Evolutionary conservation across 2,113 vertebrate species (phyloP).

Genomic region (Serilophus lunatus): DNA sequence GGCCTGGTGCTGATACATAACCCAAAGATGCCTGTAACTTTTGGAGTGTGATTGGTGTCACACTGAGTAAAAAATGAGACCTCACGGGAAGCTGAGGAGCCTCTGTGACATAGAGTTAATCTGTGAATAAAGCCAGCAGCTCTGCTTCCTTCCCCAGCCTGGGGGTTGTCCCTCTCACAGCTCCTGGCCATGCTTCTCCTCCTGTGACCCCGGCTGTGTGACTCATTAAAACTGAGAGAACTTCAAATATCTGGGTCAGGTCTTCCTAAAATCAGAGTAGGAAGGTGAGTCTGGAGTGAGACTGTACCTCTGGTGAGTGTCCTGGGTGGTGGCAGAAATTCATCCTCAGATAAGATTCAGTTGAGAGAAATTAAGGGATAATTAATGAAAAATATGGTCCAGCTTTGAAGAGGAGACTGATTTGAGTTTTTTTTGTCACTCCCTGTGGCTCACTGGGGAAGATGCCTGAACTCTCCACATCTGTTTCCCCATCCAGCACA

Average conservation of each 20-base stretch:
- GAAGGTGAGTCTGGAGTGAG: background rate
- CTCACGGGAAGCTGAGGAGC: background rate
- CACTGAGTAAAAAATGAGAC: background rate
- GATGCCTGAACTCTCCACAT: background rate
- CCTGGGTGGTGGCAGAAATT: background rate
- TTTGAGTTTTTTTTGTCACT: background rate
- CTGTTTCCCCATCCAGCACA: background rate
- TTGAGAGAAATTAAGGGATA: background rate
- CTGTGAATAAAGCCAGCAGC: background rate
- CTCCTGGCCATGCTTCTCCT: background rate
- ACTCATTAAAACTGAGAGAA: background rate
- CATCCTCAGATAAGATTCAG: background rate
- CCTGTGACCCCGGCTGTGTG: accelerated
- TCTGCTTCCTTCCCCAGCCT: background rate
- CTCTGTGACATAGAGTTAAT: background rate
- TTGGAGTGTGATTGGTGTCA: background rate
- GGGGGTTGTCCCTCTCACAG: background rate
- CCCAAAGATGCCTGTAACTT: background rate
- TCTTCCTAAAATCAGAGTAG: background rate
- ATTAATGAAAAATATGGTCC: background rate
- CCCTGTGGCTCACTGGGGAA: background rate
- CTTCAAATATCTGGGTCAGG: background rate
- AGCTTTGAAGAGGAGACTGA: background rate
- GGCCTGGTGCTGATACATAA: background rate
- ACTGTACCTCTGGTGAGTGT: background rate